Conservation (phyloP, 2,888 invertebrate genomes). For the Zygaena filipendulae region DNA sequence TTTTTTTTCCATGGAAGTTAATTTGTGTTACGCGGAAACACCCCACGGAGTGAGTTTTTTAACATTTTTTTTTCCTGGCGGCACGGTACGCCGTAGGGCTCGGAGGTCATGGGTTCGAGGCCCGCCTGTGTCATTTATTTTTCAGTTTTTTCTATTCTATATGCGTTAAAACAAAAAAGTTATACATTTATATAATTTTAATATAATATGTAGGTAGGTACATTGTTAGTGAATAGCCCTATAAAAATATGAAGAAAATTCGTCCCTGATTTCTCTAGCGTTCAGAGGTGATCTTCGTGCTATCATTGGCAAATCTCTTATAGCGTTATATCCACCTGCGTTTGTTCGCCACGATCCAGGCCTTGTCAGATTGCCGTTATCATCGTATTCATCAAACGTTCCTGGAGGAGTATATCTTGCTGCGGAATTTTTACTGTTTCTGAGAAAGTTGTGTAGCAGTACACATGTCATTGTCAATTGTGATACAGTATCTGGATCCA, state of each 20-base stretch:
- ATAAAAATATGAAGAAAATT: constrained; percentile 9
- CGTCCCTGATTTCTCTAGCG: constrained; percentile 9
- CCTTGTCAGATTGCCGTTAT: constrained; percentile 5
- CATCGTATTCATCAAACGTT: constrained; percentile 11
- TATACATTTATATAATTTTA: too few relatives aligned
- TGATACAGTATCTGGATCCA: constrained; percentile 11
- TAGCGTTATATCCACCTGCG: constrained; percentile 13
- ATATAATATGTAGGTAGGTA: too few relatives aligned
- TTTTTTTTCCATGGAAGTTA: too few relatives aligned
- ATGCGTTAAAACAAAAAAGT: too few relatives aligned
- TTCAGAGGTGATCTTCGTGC: constrained; percentile 16
- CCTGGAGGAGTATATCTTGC: constrained; percentile 11
- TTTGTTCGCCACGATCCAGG: constrained; percentile 14
- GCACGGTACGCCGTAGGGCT: too few relatives aligned
- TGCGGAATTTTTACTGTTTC: constrained; percentile 13
- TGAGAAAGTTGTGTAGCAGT: constrained; percentile 18
- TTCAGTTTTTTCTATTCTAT: too few relatives aligned
- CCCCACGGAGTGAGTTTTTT: too few relatives aligned
- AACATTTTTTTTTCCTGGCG: too few relatives aligned
- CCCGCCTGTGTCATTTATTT: too few relatives aligned
- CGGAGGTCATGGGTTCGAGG: too few relatives aligned
- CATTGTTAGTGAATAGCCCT: too few relatives aligned
- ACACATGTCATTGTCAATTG: constrained; percentile 16
- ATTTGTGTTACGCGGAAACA: too few relatives aligned
- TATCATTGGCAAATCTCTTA: constrained; percentile 15